phyloP scores from a whole-genome alignment of 2,888 invertebrate genomes.

The Tachystola acroxantha region DNA sequence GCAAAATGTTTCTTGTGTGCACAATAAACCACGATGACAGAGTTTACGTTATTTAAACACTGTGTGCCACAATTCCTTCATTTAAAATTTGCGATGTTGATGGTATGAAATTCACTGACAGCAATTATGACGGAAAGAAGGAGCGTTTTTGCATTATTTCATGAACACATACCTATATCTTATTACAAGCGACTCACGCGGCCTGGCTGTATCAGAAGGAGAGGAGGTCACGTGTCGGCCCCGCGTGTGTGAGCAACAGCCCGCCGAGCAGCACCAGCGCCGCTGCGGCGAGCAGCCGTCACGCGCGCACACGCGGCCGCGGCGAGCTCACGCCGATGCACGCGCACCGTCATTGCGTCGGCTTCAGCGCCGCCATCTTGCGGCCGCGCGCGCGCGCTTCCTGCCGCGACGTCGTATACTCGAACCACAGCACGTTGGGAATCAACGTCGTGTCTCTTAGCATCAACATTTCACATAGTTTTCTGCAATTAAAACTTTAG shows the following conservation, averaged over 20 bases:
- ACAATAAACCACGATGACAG: no score
- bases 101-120: no score
- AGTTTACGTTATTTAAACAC: no score
- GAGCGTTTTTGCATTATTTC: no score
- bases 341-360: constrained; percentile 86
- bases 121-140: no score
- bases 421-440: constrained; percentile 95
- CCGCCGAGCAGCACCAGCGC: constrained; percentile 55
- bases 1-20: no score
- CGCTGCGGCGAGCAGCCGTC: constrained; percentile 60
- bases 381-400: constrained; percentile 89
- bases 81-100: no score
- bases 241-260: constrained; percentile 38
- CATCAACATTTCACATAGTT: constrained; percentile 90
- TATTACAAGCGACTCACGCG: no score
- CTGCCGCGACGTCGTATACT: constrained; percentile 91
- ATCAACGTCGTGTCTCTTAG: constrained; percentile 93
- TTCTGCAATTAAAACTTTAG: constrained; percentile 76
- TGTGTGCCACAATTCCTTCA: no score
- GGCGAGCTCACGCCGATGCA: constrained; percentile 31
- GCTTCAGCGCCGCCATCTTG: constrained; percentile 88
- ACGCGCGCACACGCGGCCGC: constrained; percentile 64
- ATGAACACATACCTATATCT: no score
- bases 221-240: constrained; percentile 27
- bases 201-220: not conserved